Conservation (phyloP, 2,888 invertebrate genomes). For the Autographa pulchrina region DNA sequence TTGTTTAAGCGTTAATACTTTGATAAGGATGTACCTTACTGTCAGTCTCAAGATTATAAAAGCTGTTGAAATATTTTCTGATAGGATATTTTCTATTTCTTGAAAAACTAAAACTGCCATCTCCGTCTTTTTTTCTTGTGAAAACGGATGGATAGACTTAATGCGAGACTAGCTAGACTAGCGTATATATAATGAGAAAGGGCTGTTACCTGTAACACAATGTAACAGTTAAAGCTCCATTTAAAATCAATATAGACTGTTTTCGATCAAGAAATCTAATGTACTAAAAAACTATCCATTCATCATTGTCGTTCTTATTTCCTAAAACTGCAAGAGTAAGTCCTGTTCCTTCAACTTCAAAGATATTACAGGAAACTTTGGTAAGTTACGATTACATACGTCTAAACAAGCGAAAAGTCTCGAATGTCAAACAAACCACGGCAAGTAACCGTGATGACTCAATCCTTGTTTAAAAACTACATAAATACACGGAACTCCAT, state of each 20-base stretch:
- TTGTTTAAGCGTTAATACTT: conserved; percentile 43
- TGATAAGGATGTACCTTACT: conserved; percentile 21
- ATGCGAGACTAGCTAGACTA: too few species aligned
- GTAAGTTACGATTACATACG: conserved; percentile 20
- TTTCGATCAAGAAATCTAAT: too few species aligned
- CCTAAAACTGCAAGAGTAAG: not conserved
- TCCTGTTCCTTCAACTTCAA: not conserved
- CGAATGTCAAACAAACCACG: conserved; percentile 38
- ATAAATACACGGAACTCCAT: conserved; percentile 61
- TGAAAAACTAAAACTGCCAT: too few species aligned
- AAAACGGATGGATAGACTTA: too few species aligned
- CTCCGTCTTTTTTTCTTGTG: too few species aligned
- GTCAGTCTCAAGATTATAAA: not conserved
- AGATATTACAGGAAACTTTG: not conserved
- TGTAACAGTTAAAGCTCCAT: too few species aligned
- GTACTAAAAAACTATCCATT: too few species aligned
- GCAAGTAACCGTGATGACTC: conserved; percentile 50
- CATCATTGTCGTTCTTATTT: too few species aligned
- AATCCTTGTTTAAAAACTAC: conserved; percentile 56
- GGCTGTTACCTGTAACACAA: too few species aligned
- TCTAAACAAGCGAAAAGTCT: conserved; percentile 36
- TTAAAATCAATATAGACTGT: too few species aligned
- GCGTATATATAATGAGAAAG: too few species aligned
- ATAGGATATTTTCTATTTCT: not conserved
- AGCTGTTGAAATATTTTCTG: not conserved